A percentile compares a stretch with the other conserved stretches of the same genome.
Evolutionary conservation across 2,113 vertebrate species (phyloP).

Genomic region (Arenaria interpres): DNA sequence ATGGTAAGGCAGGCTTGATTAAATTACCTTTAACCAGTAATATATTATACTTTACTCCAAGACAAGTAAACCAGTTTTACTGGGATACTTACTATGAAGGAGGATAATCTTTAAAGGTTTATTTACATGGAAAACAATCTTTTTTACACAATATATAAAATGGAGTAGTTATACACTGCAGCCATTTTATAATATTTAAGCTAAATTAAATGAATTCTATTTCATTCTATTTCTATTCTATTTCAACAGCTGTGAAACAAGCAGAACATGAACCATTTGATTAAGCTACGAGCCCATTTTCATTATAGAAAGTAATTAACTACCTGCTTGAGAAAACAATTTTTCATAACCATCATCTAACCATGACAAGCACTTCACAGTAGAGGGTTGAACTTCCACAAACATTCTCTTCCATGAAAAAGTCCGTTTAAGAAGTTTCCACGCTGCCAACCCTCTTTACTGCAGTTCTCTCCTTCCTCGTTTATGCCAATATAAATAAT

Average conservation of each 20-base stretch:
- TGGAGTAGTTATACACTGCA: conserved; percentile 52
- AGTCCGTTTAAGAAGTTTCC: background rate
- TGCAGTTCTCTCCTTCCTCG: background rate
- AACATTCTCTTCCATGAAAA: background rate
- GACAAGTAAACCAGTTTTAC: conserved; percentile 69
- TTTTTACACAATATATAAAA: conserved; percentile 52
- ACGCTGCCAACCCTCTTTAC: background rate
- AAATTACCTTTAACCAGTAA: conserved; percentile 56
- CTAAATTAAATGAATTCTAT: background rate
- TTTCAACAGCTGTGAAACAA: conserved; percentile 21
- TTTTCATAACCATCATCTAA: background rate
- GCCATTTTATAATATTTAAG: conserved; percentile 39
- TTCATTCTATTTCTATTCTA: background rate
- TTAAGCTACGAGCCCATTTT: background rate
- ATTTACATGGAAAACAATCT: conserved; percentile 50
- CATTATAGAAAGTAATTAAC: background rate
- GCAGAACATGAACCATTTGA: background rate
- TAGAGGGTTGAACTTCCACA: background rate
- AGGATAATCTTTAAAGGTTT: conserved; percentile 33
- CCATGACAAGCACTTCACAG: background rate
- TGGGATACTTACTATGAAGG: conserved; percentile 54
- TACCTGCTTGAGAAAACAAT: background rate
- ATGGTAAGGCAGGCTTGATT: conserved; percentile 24
- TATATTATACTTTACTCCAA: conserved; percentile 67
- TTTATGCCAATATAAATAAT: background rate